Conservation (phyloP, 1,140 invertebrate genomes). For the Pseudomyrmex pallidus region DNA sequence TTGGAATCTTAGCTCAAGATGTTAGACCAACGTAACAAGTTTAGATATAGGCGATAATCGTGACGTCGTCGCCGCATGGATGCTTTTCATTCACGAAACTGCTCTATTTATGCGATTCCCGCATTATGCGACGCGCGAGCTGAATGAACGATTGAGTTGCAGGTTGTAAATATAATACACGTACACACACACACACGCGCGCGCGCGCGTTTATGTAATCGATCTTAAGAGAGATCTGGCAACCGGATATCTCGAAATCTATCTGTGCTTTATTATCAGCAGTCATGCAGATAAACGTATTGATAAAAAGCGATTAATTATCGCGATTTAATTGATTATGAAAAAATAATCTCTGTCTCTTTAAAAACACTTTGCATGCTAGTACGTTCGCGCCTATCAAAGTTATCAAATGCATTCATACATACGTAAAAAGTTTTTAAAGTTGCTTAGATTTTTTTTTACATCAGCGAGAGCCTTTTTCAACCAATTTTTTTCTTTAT, state of each 20-base stretch:
- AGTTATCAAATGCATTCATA: too few relatives aligned
- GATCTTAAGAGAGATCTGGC: neutral
- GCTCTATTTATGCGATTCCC: slow-evolving; percentile 24
- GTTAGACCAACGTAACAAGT: neutral
- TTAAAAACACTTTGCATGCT: too few relatives aligned
- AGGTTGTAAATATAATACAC: neutral
- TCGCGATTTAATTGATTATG: too few relatives aligned
- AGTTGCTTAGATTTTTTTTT: too few relatives aligned
- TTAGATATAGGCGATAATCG: neutral
- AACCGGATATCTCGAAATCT: slow-evolving; percentile 1
- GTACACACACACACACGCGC: neutral
- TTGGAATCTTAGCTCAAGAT: slow-evolving; percentile 5
- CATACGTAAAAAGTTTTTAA: too few relatives aligned
- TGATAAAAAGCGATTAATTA: too few relatives aligned
- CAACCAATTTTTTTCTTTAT: too few relatives aligned
- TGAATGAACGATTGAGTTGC: neutral
- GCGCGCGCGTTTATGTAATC: too few relatives aligned
- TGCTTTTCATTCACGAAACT: slow-evolving; percentile 43
- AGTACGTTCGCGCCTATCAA: too few relatives aligned
- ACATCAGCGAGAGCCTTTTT: too few relatives aligned
- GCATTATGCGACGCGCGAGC: slow-evolving; percentile 25
- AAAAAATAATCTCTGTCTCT: too few relatives aligned
- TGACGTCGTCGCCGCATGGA: slow-evolving; percentile 1
- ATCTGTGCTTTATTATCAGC: neutral
- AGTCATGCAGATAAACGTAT: neutral